Evolutionary conservation across 2,797 vertebrate species (phyloP).

Genomic region (Cyclopterus lumpus): DNA sequence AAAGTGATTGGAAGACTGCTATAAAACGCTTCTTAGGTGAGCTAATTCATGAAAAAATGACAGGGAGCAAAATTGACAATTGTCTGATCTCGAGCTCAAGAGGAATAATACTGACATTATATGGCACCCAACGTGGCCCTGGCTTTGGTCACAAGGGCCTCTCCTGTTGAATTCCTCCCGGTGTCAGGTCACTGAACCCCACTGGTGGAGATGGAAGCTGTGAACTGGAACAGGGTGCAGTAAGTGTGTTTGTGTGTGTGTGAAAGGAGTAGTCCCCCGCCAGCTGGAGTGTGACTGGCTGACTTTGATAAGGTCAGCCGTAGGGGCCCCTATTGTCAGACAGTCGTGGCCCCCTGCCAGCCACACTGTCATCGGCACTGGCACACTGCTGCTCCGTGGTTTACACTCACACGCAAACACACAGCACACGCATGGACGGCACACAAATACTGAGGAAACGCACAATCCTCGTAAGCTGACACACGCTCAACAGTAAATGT

Average conservation of each 20-base stretch:
- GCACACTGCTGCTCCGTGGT: constrained; percentile 53
- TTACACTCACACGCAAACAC: constrained; percentile 49
- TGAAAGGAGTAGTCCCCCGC: constrained; percentile 47
- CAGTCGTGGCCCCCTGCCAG: constrained; percentile 66
- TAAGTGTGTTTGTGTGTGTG: constrained; percentile 26
- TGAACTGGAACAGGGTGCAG: constrained; percentile 60
- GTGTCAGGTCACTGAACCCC: constrained; percentile 19
- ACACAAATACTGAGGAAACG: constrained; percentile 53
- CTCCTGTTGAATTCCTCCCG: constrained; percentile 44
- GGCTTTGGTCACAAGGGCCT: constrained; percentile 27
- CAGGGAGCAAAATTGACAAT: neutral
- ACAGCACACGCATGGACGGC: constrained; percentile 28
- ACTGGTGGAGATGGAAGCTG: constrained; percentile 53
- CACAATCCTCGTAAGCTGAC: constrained; percentile 63
- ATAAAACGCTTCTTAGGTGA: neutral
- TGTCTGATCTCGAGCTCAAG: neutral
- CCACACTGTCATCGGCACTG: constrained; percentile 65
- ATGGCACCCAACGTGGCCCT: neutral
- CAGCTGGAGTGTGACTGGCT: constrained; percentile 75
- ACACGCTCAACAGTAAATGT: constrained; percentile 66
- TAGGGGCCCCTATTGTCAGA: constrained; percentile 72
- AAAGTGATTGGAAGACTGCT: neutral
- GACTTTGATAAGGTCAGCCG: constrained; percentile 80
- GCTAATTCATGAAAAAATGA: neutral
- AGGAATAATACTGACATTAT: constrained; percentile 12